Conservation (phyloP, 2,797 vertebrate species). For the Halcyon chelicuti region DNA sequence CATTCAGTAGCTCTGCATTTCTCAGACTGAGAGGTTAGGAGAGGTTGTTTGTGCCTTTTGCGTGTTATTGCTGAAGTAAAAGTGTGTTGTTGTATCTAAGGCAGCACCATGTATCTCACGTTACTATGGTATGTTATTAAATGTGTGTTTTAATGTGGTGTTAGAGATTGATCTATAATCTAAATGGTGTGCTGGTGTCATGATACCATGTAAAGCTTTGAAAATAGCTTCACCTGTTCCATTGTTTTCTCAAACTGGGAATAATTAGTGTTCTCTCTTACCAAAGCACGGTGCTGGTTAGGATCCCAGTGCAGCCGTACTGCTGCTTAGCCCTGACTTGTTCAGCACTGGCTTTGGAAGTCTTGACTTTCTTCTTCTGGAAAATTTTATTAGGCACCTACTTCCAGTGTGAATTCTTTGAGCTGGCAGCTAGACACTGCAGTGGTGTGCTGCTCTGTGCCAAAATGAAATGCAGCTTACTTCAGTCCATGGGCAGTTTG, state of each 20-base stretch:
- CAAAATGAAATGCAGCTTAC: not conserved
- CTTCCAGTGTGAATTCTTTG: not conserved
- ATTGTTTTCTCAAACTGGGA: not conserved
- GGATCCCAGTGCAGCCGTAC: not conserved
- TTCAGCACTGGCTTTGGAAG: not conserved
- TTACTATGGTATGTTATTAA: not conserved
- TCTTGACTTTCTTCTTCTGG: not conserved
- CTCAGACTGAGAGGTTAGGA: no score
- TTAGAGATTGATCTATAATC: fast-evolving
- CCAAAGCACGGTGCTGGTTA: not conserved
- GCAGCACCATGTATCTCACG: fast-evolving
- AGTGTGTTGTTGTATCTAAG: fast-evolving
- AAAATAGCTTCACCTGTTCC: not conserved
- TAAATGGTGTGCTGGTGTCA: fast-evolving
- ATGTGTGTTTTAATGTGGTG: fast-evolving
- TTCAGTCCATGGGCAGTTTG: not conserved
- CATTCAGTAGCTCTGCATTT: fast-evolving
- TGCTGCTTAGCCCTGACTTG: not conserved
- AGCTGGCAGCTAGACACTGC: fast-evolving
- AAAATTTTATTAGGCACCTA: fast-evolving
- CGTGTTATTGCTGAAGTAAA: fast-evolving
- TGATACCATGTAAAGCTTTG: not conserved
- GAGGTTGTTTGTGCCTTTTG: fast-evolving
- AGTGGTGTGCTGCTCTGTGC: not conserved
- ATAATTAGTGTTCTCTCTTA: no score